Evolutionary conservation across 2,797 vertebrate species (phyloP).

Genomic region (Leptatherina wallacei): DNA sequence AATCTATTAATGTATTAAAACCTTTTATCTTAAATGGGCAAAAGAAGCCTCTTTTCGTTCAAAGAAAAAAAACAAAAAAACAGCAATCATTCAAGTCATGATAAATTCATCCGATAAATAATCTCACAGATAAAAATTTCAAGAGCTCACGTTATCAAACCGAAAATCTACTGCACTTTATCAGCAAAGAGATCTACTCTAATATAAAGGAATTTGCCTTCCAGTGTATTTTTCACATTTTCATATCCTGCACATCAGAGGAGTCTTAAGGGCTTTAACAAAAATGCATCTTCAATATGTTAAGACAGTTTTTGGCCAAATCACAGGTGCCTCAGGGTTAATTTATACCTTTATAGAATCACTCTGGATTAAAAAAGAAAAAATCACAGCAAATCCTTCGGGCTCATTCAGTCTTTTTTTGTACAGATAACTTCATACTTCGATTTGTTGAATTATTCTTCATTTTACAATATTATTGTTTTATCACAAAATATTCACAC

Average conservation of each 20-base stretch:
- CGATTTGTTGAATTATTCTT: slow-evolving; percentile 69
- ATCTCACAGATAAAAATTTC: slow-evolving; percentile 29
- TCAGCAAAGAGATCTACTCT: background rate
- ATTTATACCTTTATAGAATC: slow-evolving; percentile 42
- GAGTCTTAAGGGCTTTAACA: slow-evolving; percentile 51
- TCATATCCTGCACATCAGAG: slow-evolving; percentile 28
- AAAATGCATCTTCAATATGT: slow-evolving; percentile 49
- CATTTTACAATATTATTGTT: slow-evolving; percentile 67
- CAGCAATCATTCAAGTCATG: slow-evolving; percentile 24
- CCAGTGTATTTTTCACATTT: slow-evolving; percentile 29
- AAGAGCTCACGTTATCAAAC: slow-evolving; percentile 29
- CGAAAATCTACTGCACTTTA: slow-evolving; percentile 15
- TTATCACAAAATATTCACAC: slow-evolving; percentile 83
- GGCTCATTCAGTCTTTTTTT: slow-evolving; percentile 54
- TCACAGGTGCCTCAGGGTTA: slow-evolving; percentile 45
- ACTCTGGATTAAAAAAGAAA: slow-evolving; percentile 59
- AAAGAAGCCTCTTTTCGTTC: slow-evolving; percentile 26
- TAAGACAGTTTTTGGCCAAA: slow-evolving; percentile 68
- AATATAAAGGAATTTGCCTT: slow-evolving; percentile 10
- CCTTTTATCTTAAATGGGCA: slow-evolving; percentile 12
- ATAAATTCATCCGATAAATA: slow-evolving; percentile 35
- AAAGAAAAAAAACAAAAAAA: slow-evolving; percentile 20
- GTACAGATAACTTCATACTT: slow-evolving; percentile 68
- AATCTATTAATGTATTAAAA: slow-evolving; percentile 11
- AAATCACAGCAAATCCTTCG: slow-evolving; percentile 63